Base-by-base conservation (phyloP, 1,140 invertebrate species). In the Stegodyphus mimosarum region DNA sequence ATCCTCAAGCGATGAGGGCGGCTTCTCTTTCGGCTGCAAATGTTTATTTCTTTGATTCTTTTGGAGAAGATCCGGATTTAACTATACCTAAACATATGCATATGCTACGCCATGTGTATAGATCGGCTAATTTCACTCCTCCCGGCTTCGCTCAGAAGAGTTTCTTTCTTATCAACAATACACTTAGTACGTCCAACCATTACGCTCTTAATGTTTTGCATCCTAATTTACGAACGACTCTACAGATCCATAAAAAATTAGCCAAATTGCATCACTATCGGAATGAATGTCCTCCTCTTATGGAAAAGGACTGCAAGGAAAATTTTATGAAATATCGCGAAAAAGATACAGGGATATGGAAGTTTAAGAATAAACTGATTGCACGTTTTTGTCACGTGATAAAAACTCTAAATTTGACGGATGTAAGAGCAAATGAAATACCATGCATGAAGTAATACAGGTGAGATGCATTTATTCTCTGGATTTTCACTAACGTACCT, bases 131-230 rank as follows among this genome's bases (percentile, higher is more conserved):
- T 60, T 90, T 93, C 17, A 94, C 93, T 88, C 92, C 92, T 6
- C 90, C 92, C 86, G 93, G 93, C 9, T 92, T 93, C 78, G 94
- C 93, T 66, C 93, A 93, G 9, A 95, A 95, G 88, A 95, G 94
- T 89, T 94, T 95, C 88, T 92, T 94, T 81, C 91, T 92, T 13
- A 94, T 94, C 4, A 91, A 91, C 75, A 93, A 91, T 67, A 92
- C 94, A 50, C 90, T 94, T 87, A 94, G 92, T 52, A 94, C 94
- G 73, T 94, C 95, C 90, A 95, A 95, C 90, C 94, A 95, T 89
- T 95, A 95, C 87, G 93, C 94, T 4, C 88, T 95, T 72, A 91
- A 92, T 69, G 91, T 92, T 64, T 87, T 94, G 10, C 92, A 92
- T 83, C 91, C 92, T 7, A 91, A 92, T 6, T 91, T 92, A 3